Base-by-base conservation (phyloP, 2,888 invertebrate species). In the Allygus modestus region DNA sequence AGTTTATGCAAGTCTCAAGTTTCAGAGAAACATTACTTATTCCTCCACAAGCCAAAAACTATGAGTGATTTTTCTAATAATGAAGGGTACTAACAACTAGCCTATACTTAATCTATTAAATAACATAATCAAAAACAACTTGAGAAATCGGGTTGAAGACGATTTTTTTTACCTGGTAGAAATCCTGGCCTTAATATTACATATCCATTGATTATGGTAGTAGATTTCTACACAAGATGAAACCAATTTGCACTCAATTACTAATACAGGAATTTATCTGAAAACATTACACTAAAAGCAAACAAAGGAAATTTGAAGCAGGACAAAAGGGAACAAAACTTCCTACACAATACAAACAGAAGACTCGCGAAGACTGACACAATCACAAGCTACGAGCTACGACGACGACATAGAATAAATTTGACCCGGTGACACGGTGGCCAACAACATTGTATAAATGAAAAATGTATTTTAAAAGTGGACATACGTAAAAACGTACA, bases 261-360 rank as follows among this genome's bases (percentile, higher is more conserved):
- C 65, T 15, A 15, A 12, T 31, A 65, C 65, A 65, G 17, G 26
- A 65, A 65, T 28, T 65, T 65, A 11, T 28, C 7, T 28, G 23
- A 65, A 65, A 65, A 65, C 65, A 65, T 65, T 31, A 28, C 65
- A 65, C 28, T 28, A 2, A 65, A 31, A 65, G 65, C 28, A 65
- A 65, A 65, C 65, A 65, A 65, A 65, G 65, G 28, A 65, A 65
- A 65, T 65, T 65, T 65, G 0, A 65, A 65, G 65, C 65, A 65
- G 65, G 65, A 65, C 65, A 65, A 65, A 65, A 65, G 20, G 65
- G 28, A 31, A 65, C 12, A 0, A 65, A 65, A 65, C 17, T 65
- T 65, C 31, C 65, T 65, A 65, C 65, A 65, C 65, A 65, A 65
- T 65, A 65, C 65, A 65, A 65, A 65, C 65, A 65, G 65, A 65